Evolutionary conservation across 2,797 vertebrate genomes (phyloP).

Genomic region (Triplophysa yarkandensis): DNA sequence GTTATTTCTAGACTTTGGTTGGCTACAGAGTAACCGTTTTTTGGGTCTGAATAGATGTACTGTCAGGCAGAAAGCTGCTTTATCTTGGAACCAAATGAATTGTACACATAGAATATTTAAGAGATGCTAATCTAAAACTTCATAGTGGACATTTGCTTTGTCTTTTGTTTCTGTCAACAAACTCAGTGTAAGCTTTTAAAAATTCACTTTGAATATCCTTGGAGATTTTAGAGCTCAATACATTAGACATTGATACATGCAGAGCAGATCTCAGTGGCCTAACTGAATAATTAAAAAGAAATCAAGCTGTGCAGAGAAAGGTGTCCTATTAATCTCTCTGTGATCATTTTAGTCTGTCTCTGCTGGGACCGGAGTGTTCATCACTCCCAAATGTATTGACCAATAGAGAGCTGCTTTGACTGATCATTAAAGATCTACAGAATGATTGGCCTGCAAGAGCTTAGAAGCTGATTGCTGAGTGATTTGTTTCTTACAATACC

Average conservation of each 20-base stretch:
- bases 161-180: constrained; percentile 33
- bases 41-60: neutral
- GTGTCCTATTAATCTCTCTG: constrained; percentile 65
- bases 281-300: constrained; percentile 75
- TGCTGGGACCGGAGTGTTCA: constrained; percentile 21
- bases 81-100: neutral
- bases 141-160: neutral
- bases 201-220: constrained; percentile 60
- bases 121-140: neutral
- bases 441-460: neutral
- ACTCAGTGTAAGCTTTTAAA: constrained; percentile 39
- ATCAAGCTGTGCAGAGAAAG: constrained; percentile 57
- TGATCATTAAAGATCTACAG: neutral
- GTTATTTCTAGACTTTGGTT: constrained; percentile 4
- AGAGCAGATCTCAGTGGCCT: constrained; percentile 52
- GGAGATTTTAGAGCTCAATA: constrained; percentile 66
- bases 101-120: constrained; percentile 12
- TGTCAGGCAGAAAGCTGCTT: neutral
- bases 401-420: neutral
- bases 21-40: constrained; percentile 10
- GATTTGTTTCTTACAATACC: constrained; percentile 10
- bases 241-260: constrained; percentile 72
- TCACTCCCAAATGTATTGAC: constrained; percentile 10
- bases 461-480: neutral
- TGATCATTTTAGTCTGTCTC: constrained; percentile 51